Evolutionary conservation across 1,140 invertebrate genomes (phyloP).

Genomic region (Hirudo medicinalis): DNA sequence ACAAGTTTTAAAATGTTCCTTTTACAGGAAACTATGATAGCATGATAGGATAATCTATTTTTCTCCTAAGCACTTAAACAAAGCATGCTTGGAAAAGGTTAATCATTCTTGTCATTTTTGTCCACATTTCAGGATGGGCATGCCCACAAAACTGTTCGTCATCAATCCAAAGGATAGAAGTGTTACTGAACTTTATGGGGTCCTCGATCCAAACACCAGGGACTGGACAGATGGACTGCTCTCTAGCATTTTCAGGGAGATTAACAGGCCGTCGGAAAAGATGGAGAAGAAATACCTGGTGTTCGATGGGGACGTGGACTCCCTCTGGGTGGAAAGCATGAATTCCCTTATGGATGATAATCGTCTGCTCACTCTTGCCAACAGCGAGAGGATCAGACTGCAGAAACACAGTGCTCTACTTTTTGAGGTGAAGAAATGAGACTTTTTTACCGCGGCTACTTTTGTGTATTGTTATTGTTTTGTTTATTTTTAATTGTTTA

Average conservation of each 20-base stretch:
- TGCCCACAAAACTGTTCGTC: slow-evolving; percentile 59
- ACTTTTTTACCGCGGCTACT: neutral
- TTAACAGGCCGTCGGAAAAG: slow-evolving; percentile 59
- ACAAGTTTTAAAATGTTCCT: no score
- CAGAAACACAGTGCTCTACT: slow-evolving; percentile 66
- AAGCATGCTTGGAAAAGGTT: no score
- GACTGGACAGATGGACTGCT: slow-evolving; percentile 84
- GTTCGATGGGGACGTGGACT: slow-evolving; percentile 84
- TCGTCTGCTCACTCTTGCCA: slow-evolving; percentile 69
- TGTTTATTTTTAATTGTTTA: neutral
- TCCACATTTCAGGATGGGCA: slow-evolving; percentile 44
- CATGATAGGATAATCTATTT: no score
- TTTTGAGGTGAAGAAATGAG: slow-evolving; percentile 56
- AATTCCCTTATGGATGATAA: slow-evolving; percentile 93
- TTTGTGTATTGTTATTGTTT: neutral
- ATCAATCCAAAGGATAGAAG: slow-evolving; percentile 68
- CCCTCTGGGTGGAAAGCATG: slow-evolving; percentile 88
- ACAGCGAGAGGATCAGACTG: slow-evolving; percentile 72
- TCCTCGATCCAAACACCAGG: slow-evolving; percentile 63
- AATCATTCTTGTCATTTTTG: no score
- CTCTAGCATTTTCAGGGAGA: slow-evolving; percentile 75
- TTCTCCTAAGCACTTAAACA: no score
- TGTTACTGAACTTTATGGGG: slow-evolving; percentile 76
- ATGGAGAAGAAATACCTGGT: slow-evolving; percentile 65
- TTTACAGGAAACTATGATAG: no score